These are phyloP conservation scores for Montipora capitata DNA, from an alignment of 92 coral and sea anemone species.

Conservation along the genomic window DNA sequence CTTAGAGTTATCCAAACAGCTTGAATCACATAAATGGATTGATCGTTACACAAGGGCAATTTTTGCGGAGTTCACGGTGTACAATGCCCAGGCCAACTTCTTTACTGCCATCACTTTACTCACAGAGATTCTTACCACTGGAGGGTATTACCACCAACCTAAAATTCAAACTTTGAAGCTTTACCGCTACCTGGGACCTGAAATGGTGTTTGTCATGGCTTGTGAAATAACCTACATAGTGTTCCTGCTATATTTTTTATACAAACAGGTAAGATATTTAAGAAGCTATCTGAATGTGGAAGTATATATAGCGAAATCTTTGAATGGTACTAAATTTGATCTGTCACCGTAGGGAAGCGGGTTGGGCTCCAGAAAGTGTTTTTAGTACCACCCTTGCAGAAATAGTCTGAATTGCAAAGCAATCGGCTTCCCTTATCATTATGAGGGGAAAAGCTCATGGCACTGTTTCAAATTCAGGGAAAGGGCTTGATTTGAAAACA, in stretches of 20 bases:
- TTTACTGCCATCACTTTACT: constrained; percentile 87
- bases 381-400: no score
- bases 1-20: constrained; percentile 19
- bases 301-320: constrained; percentile 26
- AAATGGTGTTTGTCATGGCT: constrained; percentile 93
- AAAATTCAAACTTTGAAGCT: constrained; percentile 85
- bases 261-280: constrained; percentile 72
- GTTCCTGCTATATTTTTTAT: constrained; percentile 82
- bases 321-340: no score
- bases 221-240: constrained; percentile 86
- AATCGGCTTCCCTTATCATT: no score
- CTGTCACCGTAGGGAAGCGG: no score
- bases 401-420: no score
- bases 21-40: constrained; percentile 72
- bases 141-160: constrained; percentile 82
- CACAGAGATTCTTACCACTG: constrained; percentile 83
- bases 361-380: no score
- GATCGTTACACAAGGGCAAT: constrained; percentile 89
- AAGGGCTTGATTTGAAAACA: no score
- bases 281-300: no score
- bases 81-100: constrained; percentile 90
- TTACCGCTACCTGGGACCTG: constrained; percentile 92
- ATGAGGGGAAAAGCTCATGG: no score
- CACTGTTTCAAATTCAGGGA: no score
- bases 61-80: constrained; percentile 88